Evolutionary conservation across 2,888 invertebrate species (phyloP), one percentile per base, ranked within the genome.

Genomic region (Drosophila hawaiiensis): DNA sequence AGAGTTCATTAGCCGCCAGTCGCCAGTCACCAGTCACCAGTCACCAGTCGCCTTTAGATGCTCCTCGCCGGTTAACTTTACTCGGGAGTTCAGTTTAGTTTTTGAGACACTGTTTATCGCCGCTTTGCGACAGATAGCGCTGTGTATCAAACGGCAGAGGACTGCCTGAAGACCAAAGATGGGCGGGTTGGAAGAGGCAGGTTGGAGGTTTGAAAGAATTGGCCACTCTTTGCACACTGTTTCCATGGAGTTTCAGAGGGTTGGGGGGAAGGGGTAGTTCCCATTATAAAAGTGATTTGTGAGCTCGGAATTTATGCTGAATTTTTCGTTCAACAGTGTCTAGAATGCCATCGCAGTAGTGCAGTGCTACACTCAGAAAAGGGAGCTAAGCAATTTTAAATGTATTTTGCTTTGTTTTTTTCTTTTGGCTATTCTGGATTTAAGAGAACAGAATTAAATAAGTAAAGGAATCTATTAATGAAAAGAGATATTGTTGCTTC

Each of bases 221-320:
- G 35, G 35, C 25, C 55, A 55, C 55, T 37, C 55, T 37, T 55
- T 35, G 3, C 33, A 25, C 22, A 25, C 9, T 54, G 47, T 25
- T 25, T 47, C 47, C 25, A 4, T 16, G 16, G 12, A 37, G 19
- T 19, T 37, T 35, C 12, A 1, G 16, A 0, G 25, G 47, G 25
- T 22, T 25, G 9, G 12, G 29, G n/a, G 25, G n/a, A 3, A 9
- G 41, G 10, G 41, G 2, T 31, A 22, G 47, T 37, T 35, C 28
- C 64, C 90, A 90, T 90, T 85, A 89, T 90, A 86, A 90, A 83
- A 75, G 78, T 85, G 85, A 90, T 90, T 85, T 85, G 84, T 81
- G 85, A 70, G 82, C 58, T 72, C 66, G 63, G 68, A 82, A 87
- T 84, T 84, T 86, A 86, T 89, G 87, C 78, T 69, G 66, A 74